These are phyloP conservation scores for pig (Sus scrofa) DNA, from an alignment of 2,113 vertebrate genomes.

Conservation along the genomic window DNA sequence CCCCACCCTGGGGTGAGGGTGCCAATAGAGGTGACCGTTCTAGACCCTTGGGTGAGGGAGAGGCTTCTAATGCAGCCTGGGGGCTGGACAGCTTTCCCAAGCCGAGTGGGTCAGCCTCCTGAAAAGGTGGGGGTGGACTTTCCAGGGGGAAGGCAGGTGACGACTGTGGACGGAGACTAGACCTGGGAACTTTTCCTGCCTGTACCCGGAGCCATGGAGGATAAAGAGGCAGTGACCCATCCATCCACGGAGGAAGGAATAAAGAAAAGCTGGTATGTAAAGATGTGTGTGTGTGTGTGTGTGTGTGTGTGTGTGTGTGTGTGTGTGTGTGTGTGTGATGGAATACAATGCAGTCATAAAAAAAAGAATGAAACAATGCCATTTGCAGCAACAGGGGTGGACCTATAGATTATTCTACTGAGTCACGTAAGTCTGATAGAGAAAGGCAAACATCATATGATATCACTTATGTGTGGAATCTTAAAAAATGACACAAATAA, in stretches of 20 bases:
- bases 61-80: too few relatives aligned
- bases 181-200: rapidly evolving
- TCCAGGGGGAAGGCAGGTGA: rapidly evolving
- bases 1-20: rapidly evolving
- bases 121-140: background rate
- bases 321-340: too few relatives aligned
- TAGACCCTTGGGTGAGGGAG: background rate
- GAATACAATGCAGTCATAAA: rapidly evolving
- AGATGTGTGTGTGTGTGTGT: too few relatives aligned
- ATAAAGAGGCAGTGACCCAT: background rate
- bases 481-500: background rate
- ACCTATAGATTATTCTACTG: background rate
- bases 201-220: background rate
- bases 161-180: rapidly evolving
- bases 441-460: background rate
- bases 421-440: background rate
- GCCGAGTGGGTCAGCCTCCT: rapidly evolving
- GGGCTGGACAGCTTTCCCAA: too few relatives aligned
- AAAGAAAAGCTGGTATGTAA: background rate
- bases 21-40: rapidly evolving
- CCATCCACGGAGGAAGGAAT: background rate
- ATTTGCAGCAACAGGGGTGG: rapidly evolving
- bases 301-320: too few relatives aligned
- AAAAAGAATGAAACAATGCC: background rate
- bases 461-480: background rate